Evolutionary conservation across 1,140 invertebrate genomes (phyloP).

Genomic region (Meteorus sp.): DNA sequence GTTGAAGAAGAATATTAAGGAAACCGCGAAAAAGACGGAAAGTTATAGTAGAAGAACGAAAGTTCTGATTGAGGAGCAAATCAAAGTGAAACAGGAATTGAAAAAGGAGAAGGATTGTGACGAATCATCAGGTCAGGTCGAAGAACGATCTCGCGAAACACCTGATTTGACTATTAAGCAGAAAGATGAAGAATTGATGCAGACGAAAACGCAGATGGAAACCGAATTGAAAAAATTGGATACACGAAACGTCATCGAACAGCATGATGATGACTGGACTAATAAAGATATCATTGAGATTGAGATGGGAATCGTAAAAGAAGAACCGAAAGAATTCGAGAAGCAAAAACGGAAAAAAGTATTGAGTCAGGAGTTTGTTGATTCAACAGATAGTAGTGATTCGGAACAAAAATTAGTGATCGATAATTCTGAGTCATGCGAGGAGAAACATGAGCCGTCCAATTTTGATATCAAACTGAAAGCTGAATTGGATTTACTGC

Average conservation of each 20-base stretch:
- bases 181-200: conserved; percentile 41
- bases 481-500: conserved; percentile 29
- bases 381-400: conserved; percentile 71
- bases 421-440: conserved; percentile 52
- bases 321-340: conserved; percentile 43
- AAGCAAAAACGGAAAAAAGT: conserved; percentile 49
- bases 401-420: conserved; percentile 70
- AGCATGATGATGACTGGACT: conserved; percentile 31
- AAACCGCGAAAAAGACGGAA: not conserved
- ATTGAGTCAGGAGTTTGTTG: conserved; percentile 56
- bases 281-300: conserved; percentile 30
- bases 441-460: conserved; percentile 26
- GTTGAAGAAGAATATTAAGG: conserved; percentile 22
- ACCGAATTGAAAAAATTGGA: conserved; percentile 39
- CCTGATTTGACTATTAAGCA: conserved; percentile 35
- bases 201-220: conserved; percentile 39
- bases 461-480: conserved; percentile 41
- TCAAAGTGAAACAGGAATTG: conserved; percentile 15
- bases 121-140: conserved; percentile 26
- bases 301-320: conserved; percentile 30
- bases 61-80: conserved; percentile 29
- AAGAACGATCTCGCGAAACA: conserved; percentile 35
- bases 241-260: conserved; percentile 33
- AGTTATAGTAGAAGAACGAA: conserved; percentile 37
- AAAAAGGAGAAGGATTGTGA: conserved; percentile 40